Evolutionary conservation across 2,888 invertebrate genomes (phyloP), one percentile per base, ranked within the genome.

Genomic region (Callyntrura sp.): DNA sequence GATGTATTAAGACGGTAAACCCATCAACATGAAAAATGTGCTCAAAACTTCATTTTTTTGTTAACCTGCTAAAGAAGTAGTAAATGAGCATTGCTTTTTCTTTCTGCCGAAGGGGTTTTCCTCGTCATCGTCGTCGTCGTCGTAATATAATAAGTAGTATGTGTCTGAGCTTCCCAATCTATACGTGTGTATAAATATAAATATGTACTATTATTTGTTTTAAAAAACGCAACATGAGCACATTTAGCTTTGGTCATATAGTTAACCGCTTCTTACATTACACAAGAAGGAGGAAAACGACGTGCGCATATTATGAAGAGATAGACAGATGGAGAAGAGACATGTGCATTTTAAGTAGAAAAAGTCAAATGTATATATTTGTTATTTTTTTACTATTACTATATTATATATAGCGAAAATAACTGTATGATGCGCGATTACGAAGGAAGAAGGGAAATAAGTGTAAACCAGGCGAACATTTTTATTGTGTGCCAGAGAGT

Each of bases 71-170:
- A 81, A 81, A 86, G 48, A 76, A 85, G 76, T 43, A 68, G 25
- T 65, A 86, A 86, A 79, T 86, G 86, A 79, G 78, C 85, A 60
- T 23, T 78, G 76, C 20, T 60, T 62, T 48, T 81, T 60, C 45
- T 57, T 35, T 60, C 79, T 81, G 87, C 87, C 87, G 81, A 87
- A 70, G 87, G 87, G 87, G 87, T n/a, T 87, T 81, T 81, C 45
- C 45, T 62, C 70, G 9, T n/a, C n/a, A n/a, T n/a, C n/a, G n/a
- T n/a, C n/a, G n/a, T n/a, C n/a, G n/a, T n/a, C n/a, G n/a, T 79
- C 3, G 5, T 45, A 60, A 20, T 70, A 70, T 70, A 70, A 68
- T n/a, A 68, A 68, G 23, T 8, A 23, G 5, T 70, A 70, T 45
- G 20, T 70, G 35, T 43, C 35, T 35, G 35, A 70, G 12, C 35